Base-by-base conservation (phyloP, 2,113 vertebrate genomes). In the Illadopsis cleaveri region DNA sequence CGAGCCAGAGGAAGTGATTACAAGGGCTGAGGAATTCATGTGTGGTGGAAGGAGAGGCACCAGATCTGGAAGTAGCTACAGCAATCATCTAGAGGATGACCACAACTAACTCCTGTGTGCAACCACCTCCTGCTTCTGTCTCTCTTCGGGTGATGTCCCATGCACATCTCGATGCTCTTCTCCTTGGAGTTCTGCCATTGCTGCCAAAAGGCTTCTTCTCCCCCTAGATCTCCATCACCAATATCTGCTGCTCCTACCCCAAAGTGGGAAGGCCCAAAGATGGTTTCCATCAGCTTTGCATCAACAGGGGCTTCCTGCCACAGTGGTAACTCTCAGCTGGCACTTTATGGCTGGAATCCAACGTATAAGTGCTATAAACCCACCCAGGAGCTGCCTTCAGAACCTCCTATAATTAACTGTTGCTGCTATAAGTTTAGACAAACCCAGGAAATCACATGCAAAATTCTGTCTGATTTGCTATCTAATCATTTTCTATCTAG, bases 371-470 rank as follows among this genome's bases (percentile, higher is more conserved):
- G 54, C 58, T 65, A 78, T n/a, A 90, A 83, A 89, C 28, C 56
- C 69, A 73, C 68, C 60, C 51, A 71, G 65, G 37, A 86, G 57
- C 44, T 68, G 44, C 60, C 60, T 90, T 81, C 64, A 88, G 60
- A 88, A 78, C 48, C 82, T 86, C 82, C 90, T 96, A 38, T 88
- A 96, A 93, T 94, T 93, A 92, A 93, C 82, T 83, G 82, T 88
- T 96, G 72, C 85, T 91, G 69, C 83, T 89, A 6, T 91, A 93
- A 93, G 88, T 92, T 96, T 77, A 96, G 93, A 91, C 92, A 96
- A 96, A 94, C 71, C 80, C 93, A 95, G 94, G 92, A 97, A 96
- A 96, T 94, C 85, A 96, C 86, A 91, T 85, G 92, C 85, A 95
- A 90, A 96, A 95, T 95, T 96, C 76, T 94, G 61, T 88, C 71